A percentile compares a stretch with the other conserved stretches of the same genome.
Evolutionary conservation across 2,113 vertebrate genomes (phyloP).

Genomic region (Triplophysa tibetana): DNA sequence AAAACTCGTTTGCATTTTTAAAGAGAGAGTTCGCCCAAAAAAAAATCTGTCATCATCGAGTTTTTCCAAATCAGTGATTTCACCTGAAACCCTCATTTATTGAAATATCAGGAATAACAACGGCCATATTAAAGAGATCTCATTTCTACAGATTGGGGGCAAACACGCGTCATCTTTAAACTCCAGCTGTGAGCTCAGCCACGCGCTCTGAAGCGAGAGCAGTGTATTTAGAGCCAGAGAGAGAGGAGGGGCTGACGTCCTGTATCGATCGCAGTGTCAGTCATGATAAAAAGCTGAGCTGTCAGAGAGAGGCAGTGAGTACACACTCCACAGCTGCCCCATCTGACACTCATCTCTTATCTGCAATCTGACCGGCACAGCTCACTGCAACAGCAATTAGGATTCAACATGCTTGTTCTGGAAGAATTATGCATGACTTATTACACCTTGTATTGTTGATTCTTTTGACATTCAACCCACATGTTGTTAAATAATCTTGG

Average conservation of each 20-base stretch:
- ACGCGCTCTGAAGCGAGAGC: slow-evolving; percentile 6
- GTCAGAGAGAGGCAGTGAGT: slow-evolving; percentile 17
- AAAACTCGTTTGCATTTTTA: too few species aligned
- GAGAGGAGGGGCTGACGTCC: slow-evolving; percentile 30
- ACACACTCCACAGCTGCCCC: slow-evolving; percentile 44
- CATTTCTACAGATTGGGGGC: not conserved
- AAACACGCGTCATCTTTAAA: not conserved
- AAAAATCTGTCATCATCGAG: too few species aligned
- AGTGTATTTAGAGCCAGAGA: slow-evolving; percentile 36
- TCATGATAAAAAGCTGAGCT: slow-evolving; percentile 45
- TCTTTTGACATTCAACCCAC: slow-evolving; percentile 4
- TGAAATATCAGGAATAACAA: too few species aligned
- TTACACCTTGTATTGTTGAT: slow-evolving; percentile 6
- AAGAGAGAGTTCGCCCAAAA: too few species aligned
- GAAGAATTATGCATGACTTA: slow-evolving; percentile 8
- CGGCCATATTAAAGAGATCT: not conserved
- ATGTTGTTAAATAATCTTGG: not conserved
- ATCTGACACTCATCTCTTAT: slow-evolving; percentile 34
- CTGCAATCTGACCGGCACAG: slow-evolving; percentile 24
- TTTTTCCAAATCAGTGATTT: too few species aligned
- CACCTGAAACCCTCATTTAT: too few species aligned
- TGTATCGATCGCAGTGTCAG: slow-evolving; percentile 43
- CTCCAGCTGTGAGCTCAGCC: slow-evolving; percentile 8
- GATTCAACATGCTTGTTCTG: not conserved
- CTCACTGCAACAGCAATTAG: slow-evolving; percentile 17